These are phyloP conservation scores for Epiblema foenella DNA, from an alignment of 2,888 invertebrate species.

Conservation along the genomic window DNA sequence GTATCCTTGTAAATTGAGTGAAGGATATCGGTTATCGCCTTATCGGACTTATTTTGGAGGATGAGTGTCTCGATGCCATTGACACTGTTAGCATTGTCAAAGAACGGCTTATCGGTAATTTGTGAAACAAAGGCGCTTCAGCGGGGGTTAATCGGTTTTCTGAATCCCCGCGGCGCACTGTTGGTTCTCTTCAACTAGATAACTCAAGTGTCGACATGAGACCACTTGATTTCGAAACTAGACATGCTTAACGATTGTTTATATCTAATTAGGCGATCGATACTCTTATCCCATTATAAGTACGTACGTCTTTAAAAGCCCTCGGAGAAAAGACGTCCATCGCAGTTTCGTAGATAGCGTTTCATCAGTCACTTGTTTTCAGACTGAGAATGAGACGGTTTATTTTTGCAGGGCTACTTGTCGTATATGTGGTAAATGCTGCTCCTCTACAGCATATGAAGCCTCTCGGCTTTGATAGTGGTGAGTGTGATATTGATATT, in stretches of 20 bases:
- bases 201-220: conserved; percentile 58
- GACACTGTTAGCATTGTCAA: conserved; percentile 33
- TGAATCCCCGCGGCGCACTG: conserved; percentile 60
- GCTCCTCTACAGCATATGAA: conserved; percentile 53
- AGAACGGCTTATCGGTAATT: conserved; percentile 37
- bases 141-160: conserved; percentile 35
- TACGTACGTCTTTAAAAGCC: conserved; percentile 49
- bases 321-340: conserved; percentile 29
- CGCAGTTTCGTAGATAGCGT: conserved; percentile 43
- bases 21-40: conserved; percentile 26
- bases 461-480: conserved; percentile 29
- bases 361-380: conserved; percentile 27
- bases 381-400: conserved; percentile 24
- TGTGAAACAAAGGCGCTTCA: conserved; percentile 33
- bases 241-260: conserved; percentile 58
- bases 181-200: conserved; percentile 50
- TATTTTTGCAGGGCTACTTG: conserved; percentile 35
- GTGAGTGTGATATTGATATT: conserved; percentile 26
- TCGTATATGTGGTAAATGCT: conserved; percentile 50
- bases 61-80: conserved; percentile 36
- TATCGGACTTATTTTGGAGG: conserved; percentile 40
- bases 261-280: conserved; percentile 75
- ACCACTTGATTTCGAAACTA: conserved; percentile 64
- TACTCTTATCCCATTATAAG: conserved; percentile 59
- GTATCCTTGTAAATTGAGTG: conserved; percentile 22